Evolutionary conservation across 1,140 invertebrate genomes (phyloP).

Genomic region (Leptinotarsa undecemlineata): DNA sequence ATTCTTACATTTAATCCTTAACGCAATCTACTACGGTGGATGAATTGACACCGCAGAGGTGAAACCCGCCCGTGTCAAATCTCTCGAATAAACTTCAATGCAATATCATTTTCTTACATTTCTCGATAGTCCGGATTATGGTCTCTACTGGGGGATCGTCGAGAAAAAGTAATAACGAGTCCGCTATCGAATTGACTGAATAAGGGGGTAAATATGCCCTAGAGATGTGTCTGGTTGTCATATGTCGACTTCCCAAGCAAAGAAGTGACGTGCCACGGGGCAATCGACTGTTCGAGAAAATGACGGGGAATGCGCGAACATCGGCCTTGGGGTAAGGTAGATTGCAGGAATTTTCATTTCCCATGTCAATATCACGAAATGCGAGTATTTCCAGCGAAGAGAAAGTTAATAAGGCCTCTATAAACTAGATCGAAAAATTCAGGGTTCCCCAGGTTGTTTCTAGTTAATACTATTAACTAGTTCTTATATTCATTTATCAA

Average conservation of each 20-base stretch:
- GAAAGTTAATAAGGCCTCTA: background rate
- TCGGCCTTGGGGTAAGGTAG: constrained; percentile 1
- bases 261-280: constrained; percentile 11
- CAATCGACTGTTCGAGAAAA: background rate
- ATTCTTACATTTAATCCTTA: background rate
- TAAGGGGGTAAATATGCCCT: constrained; percentile 24
- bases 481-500: too few relatives aligned
- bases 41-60: background rate
- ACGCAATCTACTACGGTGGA: background rate
- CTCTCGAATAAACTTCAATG: background rate
- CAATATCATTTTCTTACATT: constrained; percentile 12
- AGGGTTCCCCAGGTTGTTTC: too few relatives aligned
- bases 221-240: constrained; percentile 17
- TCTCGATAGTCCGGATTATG: constrained; percentile 10
- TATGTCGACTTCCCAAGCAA: constrained; percentile 17
- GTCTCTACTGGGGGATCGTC: background rate
- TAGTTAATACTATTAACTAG: too few relatives aligned
- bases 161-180: background rate
- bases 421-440: too few relatives aligned
- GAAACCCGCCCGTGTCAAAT: background rate
- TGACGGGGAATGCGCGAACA: constrained; percentile 1
- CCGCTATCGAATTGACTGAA: constrained; percentile 18
- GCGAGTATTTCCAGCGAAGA: background rate
- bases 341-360: constrained; percentile 3
- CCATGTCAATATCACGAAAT: background rate